Evolutionary conservation across 2,888 invertebrate genomes (phyloP).

Genomic region (Drosophila anomalata): DNA sequence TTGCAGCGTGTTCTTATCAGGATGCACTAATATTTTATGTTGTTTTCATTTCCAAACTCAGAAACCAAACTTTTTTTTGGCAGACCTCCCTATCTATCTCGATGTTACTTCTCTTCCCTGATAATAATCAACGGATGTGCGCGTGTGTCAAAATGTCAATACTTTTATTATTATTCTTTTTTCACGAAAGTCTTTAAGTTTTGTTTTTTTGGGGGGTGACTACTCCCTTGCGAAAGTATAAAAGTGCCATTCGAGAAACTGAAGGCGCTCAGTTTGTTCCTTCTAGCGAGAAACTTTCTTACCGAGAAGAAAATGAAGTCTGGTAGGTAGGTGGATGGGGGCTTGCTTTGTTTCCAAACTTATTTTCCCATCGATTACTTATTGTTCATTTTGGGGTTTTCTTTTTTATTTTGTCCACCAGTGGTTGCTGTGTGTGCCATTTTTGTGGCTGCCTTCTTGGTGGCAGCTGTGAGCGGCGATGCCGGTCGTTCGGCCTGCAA

Average conservation of each 20-base stretch:
- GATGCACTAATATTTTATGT: conserved; percentile 6
- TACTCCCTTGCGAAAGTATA: conserved; percentile 26
- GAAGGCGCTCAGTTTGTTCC: conserved; percentile 34
- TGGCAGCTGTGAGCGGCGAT: conserved; percentile 48
- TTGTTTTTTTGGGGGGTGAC: not conserved
- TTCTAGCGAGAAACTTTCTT: conserved; percentile 45
- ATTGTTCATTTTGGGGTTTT: not conserved
- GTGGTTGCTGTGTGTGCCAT: conserved; percentile 53
- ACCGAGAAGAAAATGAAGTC: conserved; percentile 58
- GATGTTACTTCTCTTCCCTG: conserved; percentile 21
- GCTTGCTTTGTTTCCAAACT: conserved; percentile 6
- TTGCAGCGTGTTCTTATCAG: conserved; percentile 34
- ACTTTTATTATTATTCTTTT: conserved; percentile 37
- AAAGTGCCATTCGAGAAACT: conserved; percentile 21
- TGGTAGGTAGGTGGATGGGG: conserved; percentile 49
- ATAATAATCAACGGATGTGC: conserved; percentile 60
- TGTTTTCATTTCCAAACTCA: not conserved
- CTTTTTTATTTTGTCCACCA: conserved; percentile 26
- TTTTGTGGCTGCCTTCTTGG: conserved; percentile 55
- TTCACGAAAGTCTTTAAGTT: conserved; percentile 18
- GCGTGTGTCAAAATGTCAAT: conserved; percentile 41
- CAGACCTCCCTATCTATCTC: not conserved
- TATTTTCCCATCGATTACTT: conserved; percentile 18
- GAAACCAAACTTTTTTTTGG: not conserved
- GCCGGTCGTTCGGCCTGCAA: conserved; percentile 81